Percentiles rank a stretch among this genome's conserved stretches.
Conservation (phyloP, 2,888 invertebrate species). For the Meiosimyza platycephala region DNA sequence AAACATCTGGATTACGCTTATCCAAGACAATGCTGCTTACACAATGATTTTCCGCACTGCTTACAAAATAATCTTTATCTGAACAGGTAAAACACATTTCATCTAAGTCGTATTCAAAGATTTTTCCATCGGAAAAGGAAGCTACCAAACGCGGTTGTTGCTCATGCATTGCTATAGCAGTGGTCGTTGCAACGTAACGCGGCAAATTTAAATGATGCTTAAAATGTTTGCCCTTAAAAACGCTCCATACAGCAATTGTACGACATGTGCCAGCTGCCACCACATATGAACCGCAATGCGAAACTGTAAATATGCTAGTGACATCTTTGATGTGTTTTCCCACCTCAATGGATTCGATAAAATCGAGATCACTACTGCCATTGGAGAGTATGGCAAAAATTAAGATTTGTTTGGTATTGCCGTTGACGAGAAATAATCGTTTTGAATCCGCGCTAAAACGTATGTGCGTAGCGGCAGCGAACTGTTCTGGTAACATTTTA, state of each 20-base stretch:
- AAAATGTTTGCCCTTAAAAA: slow-evolving; percentile 63
- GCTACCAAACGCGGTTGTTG: slow-evolving; percentile 73
- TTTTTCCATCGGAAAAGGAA: slow-evolving; percentile 83
- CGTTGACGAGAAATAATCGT: slow-evolving; percentile 66
- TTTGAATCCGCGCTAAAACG: slow-evolving; percentile 66
- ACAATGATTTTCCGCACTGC: slow-evolving; percentile 66
- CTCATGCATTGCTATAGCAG: slow-evolving; percentile 78
- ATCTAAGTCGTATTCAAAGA: slow-evolving; percentile 80
- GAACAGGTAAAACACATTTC: slow-evolving; percentile 72
- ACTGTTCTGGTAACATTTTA: slow-evolving; percentile 63
- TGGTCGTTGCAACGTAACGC: slow-evolving; percentile 76
- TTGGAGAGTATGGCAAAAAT: slow-evolving; percentile 65
- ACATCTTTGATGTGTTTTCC: slow-evolving; percentile 69
- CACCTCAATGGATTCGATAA: slow-evolving; percentile 62
- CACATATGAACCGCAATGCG: slow-evolving; percentile 73
- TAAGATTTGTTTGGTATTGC: slow-evolving; percentile 61
- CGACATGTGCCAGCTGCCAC: slow-evolving; percentile 76
- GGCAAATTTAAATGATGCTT: slow-evolving; percentile 74
- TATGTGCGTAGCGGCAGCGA: slow-evolving; percentile 62
- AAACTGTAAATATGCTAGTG: slow-evolving; percentile 70
- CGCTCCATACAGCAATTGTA: slow-evolving; percentile 75
- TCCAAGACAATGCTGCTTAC: slow-evolving; percentile 75
- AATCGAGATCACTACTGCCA: slow-evolving; percentile 55
- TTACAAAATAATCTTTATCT: slow-evolving; percentile 68
- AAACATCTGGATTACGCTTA: slow-evolving; percentile 72